These are phyloP conservation scores for Panagrolaimus sp. DNA, from an alignment of 1,140 invertebrate genomes.

Conservation along the genomic window DNA sequence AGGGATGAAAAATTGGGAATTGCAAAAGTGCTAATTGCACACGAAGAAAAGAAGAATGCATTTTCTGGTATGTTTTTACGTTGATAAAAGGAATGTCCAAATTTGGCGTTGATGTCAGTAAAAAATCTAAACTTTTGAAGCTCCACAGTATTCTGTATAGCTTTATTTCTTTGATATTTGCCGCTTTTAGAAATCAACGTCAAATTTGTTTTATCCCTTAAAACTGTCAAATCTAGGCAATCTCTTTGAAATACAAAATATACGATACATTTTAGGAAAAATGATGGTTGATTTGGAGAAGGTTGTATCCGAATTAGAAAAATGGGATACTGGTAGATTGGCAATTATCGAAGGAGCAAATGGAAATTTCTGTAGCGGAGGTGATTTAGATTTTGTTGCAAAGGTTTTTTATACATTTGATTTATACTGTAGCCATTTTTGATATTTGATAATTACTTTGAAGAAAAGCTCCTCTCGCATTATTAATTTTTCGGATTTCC, in stretches of 20 bases:
- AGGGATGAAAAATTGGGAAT: constrained; percentile 14
- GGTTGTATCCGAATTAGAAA: constrained; percentile 11
- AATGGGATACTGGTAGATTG: constrained; percentile 18
- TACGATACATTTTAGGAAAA: neutral
- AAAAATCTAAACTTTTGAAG: too few species aligned
- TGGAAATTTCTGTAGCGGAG: constrained; percentile 22
- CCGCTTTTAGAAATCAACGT: too few species aligned
- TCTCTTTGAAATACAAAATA: too few species aligned
- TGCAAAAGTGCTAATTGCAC: constrained; percentile 10
- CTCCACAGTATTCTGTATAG: too few species aligned
- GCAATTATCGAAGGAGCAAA: constrained; percentile 17
- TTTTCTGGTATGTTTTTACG: constrained; percentile 19
- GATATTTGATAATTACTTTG: too few species aligned
- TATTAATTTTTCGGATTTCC: too few species aligned
- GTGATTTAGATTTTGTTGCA: constrained; percentile 26
- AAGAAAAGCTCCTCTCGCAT: too few species aligned
- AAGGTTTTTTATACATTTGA: constrained; percentile 16
- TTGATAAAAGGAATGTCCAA: too few species aligned
- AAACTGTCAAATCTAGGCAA: too few species aligned
- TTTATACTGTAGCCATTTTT: neutral
- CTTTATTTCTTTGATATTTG: too few species aligned
- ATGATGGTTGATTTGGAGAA: constrained; percentile 21
- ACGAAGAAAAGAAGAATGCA: constrained; percentile 23
- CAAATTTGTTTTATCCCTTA: too few species aligned
- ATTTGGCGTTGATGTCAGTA: too few species aligned